These are phyloP conservation scores for Gallinago stenura DNA, from an alignment of 2,797 vertebrate species.

Conservation along the genomic window DNA sequence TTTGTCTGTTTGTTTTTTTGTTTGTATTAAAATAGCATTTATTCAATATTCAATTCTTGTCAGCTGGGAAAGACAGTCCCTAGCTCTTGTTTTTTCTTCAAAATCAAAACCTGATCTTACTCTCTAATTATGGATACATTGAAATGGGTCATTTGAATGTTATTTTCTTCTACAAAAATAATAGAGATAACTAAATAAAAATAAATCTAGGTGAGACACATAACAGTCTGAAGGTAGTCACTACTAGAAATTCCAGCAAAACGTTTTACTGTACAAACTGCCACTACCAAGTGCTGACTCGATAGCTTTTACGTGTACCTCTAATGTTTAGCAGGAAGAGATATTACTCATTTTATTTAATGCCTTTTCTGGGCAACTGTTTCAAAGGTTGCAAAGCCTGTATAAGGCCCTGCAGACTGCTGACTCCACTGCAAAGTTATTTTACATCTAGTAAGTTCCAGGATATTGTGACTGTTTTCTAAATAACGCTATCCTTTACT, in stretches of 20 bases:
- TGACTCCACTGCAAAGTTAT: slow-evolving; percentile 40
- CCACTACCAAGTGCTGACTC: slow-evolving; percentile 40
- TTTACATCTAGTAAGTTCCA: slow-evolving; percentile 20
- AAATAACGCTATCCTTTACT: neutral
- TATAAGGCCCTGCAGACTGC: slow-evolving; percentile 4
- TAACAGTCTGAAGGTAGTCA: neutral
- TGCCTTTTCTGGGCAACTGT: slow-evolving; percentile 15
- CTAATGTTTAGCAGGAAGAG: slow-evolving; percentile 52
- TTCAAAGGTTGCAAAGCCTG: neutral
- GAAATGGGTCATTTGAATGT: neutral
- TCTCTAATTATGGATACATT: neutral
- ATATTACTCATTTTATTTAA: slow-evolving; percentile 25
- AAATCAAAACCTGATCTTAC: neutral
- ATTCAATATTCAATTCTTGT: neutral
- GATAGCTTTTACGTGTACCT: slow-evolving; percentile 22
- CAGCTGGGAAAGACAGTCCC: neutral
- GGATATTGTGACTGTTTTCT: slow-evolving; percentile 33
- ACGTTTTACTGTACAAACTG: slow-evolving; percentile 34
- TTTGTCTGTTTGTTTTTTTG: neutral
- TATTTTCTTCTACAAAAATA: neutral
- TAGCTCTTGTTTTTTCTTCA: neutral
- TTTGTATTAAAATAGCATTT: neutral
- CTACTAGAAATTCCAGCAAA: neutral
- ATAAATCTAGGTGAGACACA: neutral
- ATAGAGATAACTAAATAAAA: neutral